A percentile compares a stretch with the other conserved stretches of the same genome.
These are phyloP conservation scores for Hirtodrosophila trivittata DNA, from an alignment of 2,888 invertebrate genomes.

Conservation along the genomic window DNA sequence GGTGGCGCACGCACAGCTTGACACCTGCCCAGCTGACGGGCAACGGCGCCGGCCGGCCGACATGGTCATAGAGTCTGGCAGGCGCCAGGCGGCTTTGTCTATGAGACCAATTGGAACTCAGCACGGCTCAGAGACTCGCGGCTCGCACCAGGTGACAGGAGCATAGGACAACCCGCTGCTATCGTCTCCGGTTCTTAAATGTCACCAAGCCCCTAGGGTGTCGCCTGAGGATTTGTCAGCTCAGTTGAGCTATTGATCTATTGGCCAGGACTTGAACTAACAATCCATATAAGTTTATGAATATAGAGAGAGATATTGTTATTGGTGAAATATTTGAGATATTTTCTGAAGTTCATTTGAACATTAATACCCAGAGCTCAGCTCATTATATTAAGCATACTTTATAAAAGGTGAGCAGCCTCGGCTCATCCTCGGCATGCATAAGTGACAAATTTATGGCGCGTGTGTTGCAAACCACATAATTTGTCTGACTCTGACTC, in stretches of 20 bases:
- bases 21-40: conserved; percentile 58
- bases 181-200: conserved; percentile 49
- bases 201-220: conserved; percentile 41
- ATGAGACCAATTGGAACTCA: conserved; percentile 20
- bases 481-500: conserved; percentile 72
- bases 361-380: conserved; percentile 43
- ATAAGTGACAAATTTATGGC: conserved; percentile 78
- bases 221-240: conserved; percentile 37
- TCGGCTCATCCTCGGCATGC: conserved; percentile 26
- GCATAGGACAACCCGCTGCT: conserved; percentile 61
- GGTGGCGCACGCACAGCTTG: conserved; percentile 71
- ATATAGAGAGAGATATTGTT: too few relatives aligned
- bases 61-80: conserved; percentile 1
- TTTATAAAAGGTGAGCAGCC: conserved; percentile 51
- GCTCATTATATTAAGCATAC: conserved; percentile 47
- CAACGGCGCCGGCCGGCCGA: conserved; percentile 28
- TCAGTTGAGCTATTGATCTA: conserved; percentile 26
- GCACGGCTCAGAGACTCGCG: conserved; percentile 36
- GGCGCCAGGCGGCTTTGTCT: conserved; percentile 54
- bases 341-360: too few relatives aligned
- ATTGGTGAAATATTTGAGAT: too few relatives aligned
- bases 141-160: too few relatives aligned
- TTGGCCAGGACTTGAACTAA: too few relatives aligned
- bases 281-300: too few relatives aligned
- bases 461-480: conserved; percentile 78